Conservation (phyloP, 37 sponge, comb jelly and placozoan genomes). For the Ianthella basta region DNA sequence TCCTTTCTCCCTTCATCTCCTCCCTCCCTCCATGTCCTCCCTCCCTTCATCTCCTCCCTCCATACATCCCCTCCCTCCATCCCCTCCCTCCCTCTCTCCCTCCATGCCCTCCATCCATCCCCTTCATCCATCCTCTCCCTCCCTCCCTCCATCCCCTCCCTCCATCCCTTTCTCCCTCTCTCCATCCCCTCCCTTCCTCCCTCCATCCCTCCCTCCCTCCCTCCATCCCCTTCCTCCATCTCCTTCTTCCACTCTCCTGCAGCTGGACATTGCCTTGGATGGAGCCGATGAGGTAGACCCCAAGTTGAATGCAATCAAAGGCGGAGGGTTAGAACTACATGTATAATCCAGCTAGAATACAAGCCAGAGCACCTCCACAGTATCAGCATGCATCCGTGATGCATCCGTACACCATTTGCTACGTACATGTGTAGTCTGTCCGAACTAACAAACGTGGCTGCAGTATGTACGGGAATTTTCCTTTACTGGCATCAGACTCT, state of each 20-base stretch:
- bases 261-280: slow-evolving; percentile 94
- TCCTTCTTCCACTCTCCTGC: neutral
- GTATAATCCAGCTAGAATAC: neutral
- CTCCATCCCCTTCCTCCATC: neutral
- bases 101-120: neutral
- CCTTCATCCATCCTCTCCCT: neutral
- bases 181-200: neutral
- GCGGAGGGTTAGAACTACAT: slow-evolving; percentile 83
- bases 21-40: neutral
- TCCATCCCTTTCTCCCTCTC: neutral
- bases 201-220: neutral
- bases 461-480: too few species aligned
- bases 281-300: slow-evolving; percentile 98
- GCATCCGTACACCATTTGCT: too few species aligned
- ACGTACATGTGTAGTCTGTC: too few species aligned
- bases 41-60: neutral
- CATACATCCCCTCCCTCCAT: neutral
- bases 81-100: neutral
- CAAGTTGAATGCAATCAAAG: slow-evolving; percentile 88
- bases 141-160: slow-evolving; percentile 5
- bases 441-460: too few species aligned
- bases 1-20: neutral
- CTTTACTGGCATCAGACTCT: too few species aligned
- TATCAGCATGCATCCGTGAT: too few species aligned
- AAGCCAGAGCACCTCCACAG: too few species aligned